Base-by-base conservation (phyloP, 2,888 invertebrate genomes). In the Lasius fuliginosus region DNA sequence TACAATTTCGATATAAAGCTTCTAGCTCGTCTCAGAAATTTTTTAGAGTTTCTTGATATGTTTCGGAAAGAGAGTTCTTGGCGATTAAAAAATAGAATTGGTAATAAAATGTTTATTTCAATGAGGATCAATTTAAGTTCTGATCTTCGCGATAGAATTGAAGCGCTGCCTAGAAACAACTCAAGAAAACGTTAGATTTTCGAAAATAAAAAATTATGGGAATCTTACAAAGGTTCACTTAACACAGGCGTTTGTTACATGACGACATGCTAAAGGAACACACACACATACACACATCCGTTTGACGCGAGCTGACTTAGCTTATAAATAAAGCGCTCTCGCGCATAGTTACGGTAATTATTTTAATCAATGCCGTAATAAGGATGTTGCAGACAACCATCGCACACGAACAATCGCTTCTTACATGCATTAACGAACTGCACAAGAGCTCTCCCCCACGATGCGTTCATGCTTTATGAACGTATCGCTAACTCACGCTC, bases 361-460 rank as follows among this genome's bases (percentile, higher is more conserved):
- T 89, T 89, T 91, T 91, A 90, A 91, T 90, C 90, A 88, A 85
- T 86, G 65, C 76, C 67, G 86, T 89, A 92, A 92, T 90, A 87
- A 91, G 91, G 88, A 91, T 87, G 87, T 89, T 87, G 82, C 86
- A 62, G 82, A 67, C 75, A 74, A 82, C 30, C 68, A 46, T 46
- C 76, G 30, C 60, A 40, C 81, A 82, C 60, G 58, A 86, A 86
- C 83, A 90, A 90, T 89, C 85, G 85, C 42, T 87, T 68, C 86
- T 87, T 86, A 60, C 85, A 64, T 77, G 65, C 76, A 87, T 90
- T 86, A 89, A 90, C 87, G 46, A 62, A 62, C 85, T 18, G 67
- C 81, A 84, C 84, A 83, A 90, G 79, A 88, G 82, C 42, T 30
- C 75, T 65, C 79, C 76, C 77, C 23, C 75, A 67, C 81, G 85